Percentiles rank a stretch among this genome's conserved stretches.
Evolutionary conservation across 1,140 invertebrate species (phyloP).

Genomic region (Drosophila yakuba): DNA sequence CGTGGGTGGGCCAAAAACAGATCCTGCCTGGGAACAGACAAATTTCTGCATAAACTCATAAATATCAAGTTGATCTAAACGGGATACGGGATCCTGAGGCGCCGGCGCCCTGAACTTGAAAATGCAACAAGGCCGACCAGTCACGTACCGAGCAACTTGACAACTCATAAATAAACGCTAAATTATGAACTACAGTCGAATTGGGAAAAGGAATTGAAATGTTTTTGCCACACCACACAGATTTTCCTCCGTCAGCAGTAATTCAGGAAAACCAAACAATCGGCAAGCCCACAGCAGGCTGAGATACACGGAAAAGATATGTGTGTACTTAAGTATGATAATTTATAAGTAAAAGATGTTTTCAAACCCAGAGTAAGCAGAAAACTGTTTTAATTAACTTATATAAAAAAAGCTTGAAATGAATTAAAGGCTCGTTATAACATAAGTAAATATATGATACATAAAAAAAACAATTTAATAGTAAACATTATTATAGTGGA

Average conservation of each 20-base stretch:
- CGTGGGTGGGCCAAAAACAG: constrained; percentile 55
- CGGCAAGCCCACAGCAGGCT: constrained; percentile 24
- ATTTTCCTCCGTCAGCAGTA: constrained; percentile 47
- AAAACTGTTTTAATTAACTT: too few relatives aligned
- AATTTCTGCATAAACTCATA: constrained; percentile 84
- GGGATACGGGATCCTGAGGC: constrained; percentile 43
- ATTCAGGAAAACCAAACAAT: constrained; percentile 21
- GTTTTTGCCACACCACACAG: constrained; percentile 69
- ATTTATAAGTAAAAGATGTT: too few relatives aligned
- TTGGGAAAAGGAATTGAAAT: constrained; percentile 55
- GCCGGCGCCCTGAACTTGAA: constrained; percentile 76
- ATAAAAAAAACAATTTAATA: too few relatives aligned
- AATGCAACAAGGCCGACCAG: constrained; percentile 44
- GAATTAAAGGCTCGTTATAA: too few relatives aligned
- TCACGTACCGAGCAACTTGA: constrained; percentile 67
- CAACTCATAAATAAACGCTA: constrained; percentile 83
- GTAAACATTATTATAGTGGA: too few relatives aligned
- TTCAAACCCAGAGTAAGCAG: too few relatives aligned
- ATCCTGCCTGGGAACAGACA: constrained; percentile 59
- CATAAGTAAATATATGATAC: too few relatives aligned
- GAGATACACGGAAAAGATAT: constrained; percentile 6
- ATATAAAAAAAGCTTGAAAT: too few relatives aligned
- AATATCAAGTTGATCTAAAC: constrained; percentile 81
- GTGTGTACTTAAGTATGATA: too few relatives aligned
- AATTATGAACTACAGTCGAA: constrained; percentile 74